Evolutionary conservation across 2,797 vertebrate genomes (phyloP).

Genomic region (Chlorospingus flavigularis): DNA sequence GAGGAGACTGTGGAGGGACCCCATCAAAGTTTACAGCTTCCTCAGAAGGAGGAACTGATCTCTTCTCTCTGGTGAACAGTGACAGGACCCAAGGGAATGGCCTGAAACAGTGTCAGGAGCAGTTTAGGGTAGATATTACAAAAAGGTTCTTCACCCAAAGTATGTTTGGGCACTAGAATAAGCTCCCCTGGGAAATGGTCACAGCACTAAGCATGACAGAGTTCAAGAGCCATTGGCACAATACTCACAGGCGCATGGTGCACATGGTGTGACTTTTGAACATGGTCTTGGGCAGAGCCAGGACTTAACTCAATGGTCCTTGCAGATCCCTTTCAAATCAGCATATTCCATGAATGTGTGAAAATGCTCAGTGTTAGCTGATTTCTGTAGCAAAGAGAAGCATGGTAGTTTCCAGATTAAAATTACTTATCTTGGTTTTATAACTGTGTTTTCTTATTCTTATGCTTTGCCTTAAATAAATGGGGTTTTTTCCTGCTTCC

Average conservation of each 20-base stretch:
- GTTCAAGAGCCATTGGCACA: neutral
- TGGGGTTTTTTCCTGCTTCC: accelerated
- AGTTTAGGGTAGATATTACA: neutral
- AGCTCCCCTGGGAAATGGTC: neutral
- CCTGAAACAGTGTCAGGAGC: neutral
- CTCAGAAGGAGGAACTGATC: neutral
- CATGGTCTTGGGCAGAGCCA: neutral
- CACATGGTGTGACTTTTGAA: neutral
- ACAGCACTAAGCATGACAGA: neutral
- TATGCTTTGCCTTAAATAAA: neutral
- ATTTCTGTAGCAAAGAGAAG: neutral
- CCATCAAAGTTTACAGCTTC: neutral
- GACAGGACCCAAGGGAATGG: neutral
- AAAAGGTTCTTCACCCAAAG: neutral
- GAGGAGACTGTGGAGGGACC: neutral
- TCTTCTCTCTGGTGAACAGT: neutral
- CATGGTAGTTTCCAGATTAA: neutral
- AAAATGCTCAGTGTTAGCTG: neutral
- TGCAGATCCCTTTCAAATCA: neutral
- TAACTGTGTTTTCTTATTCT: neutral
- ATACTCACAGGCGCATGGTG: neutral
- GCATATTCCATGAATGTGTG: neutral
- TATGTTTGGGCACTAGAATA: neutral
- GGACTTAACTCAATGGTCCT: neutral
- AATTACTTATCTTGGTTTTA: neutral